Conservation (phyloP, 30 jellyfish, hydroid and myxozoan genomes). For the Clytia hemisphaerica region DNA sequence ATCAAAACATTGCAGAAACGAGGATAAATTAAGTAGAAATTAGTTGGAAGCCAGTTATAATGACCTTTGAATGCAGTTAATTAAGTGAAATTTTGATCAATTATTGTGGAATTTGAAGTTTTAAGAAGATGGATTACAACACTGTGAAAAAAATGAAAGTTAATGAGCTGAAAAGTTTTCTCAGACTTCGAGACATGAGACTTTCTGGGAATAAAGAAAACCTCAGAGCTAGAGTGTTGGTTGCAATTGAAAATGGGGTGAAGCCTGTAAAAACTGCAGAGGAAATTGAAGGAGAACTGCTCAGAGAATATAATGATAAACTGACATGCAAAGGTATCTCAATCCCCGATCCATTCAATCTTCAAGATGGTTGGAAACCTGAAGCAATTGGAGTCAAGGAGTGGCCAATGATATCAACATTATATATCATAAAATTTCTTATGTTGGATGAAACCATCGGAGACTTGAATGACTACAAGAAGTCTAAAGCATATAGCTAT, state of each 20-base stretch:
- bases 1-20: too few species aligned
- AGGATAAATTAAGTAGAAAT: too few species aligned
- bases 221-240: conserved; percentile 24
- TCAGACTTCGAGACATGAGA: background rate
- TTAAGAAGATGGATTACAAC: background rate
- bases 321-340: conserved; percentile 8
- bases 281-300: conserved; percentile 15
- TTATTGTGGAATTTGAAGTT: too few species aligned
- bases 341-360: conserved; percentile 34
- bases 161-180: background rate
- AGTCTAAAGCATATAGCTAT: conserved; percentile 47
- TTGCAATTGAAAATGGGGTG: conserved; percentile 27
- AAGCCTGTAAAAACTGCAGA: conserved; percentile 33
- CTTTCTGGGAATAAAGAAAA: background rate
- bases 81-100: too few species aligned
- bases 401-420: conserved; percentile 27
- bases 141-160: background rate
- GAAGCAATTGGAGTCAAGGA: too few species aligned
- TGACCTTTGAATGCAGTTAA: too few species aligned
- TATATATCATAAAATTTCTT: conserved; percentile 22
- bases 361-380: conserved; percentile 12
- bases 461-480: conserved; percentile 45
- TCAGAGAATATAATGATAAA: conserved; percentile 15
- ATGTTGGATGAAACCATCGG: conserved; percentile 29
- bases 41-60: too few species aligned